Evolutionary conservation across 2,888 invertebrate species (phyloP), one percentile per base, ranked within the genome.

Genomic region (Serrognathus titanus): DNA sequence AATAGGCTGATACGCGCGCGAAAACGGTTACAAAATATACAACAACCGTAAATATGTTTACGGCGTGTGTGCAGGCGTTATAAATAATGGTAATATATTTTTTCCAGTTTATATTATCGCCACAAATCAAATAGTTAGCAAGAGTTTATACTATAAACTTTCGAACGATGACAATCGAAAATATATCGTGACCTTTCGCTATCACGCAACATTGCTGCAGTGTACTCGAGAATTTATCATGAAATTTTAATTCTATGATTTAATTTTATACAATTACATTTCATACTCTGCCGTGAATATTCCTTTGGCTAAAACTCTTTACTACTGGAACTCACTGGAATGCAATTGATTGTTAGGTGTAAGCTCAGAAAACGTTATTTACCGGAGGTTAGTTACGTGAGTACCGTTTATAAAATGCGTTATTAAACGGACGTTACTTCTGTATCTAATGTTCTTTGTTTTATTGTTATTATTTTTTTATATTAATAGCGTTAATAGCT

Each of bases 171-270:
- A 60, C 60, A 60, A 58, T 58, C 58, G 56, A 60, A 60, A 60
- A 58, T 51, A 55, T 60, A 58, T 58, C 60, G 60, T 60, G 60
- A 60, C 58, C 58, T 60, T 60, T 55, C 51, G 50, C 53, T 20
- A 60, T 57, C 60, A 60, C 60, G 60, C 60, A 56, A 60, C 49
- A 46, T 57, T 57, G 60, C 60, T 48, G 60, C 55, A 60, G 39
- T 39, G n/a, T 39, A 39, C 39, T 39, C 11, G 11, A 11, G 39
- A 12, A 39, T 39, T 39, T 39, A 12, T 11, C n/a, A 7, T 39
- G 39, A 39, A 39, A 39, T 39, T 39, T 39, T 39, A 8, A 39
- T 39, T 10, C 12, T 39, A 5, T 39, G 7, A 39, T 39, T 39
- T 39, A 8, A 39, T 39, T 39, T 39, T 7, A 39, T 39, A 39